Evolutionary conservation across 2,797 vertebrate species (phyloP).

Genomic region (Tragelaphus eurycerus): DNA sequence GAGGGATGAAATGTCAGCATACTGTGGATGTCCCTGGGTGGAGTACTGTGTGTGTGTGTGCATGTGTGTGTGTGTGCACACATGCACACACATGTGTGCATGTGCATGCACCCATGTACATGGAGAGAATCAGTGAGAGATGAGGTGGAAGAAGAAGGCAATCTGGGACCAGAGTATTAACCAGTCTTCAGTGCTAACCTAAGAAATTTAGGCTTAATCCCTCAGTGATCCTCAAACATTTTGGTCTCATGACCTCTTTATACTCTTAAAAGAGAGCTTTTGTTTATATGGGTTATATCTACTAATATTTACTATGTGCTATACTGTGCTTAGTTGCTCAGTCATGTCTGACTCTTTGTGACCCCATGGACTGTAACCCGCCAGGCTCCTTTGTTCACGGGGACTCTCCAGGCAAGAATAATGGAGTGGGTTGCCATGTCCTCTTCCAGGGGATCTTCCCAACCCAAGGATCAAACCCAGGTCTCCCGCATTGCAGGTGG

Average conservation of each 20-base stretch:
- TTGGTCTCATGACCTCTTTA: background rate
- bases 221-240: background rate
- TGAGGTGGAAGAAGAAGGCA: background rate
- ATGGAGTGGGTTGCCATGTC: background rate
- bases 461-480: background rate
- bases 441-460: background rate
- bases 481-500: background rate
- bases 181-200: background rate
- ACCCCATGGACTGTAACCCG: background rate
- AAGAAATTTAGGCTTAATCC: background rate
- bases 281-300: background rate
- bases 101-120: fast-evolving
- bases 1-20: background rate
- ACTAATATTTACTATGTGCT: background rate
- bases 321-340: background rate
- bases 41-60: too few relatives aligned
- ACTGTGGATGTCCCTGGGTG: background rate
- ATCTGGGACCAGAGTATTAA: background rate
- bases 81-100: fast-evolving
- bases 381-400: background rate
- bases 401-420: background rate
- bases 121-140: background rate
- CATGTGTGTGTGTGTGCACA: fast-evolving
- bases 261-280: background rate
- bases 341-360: background rate